These are phyloP conservation scores for Lasioglossum pauxillum DNA, from an alignment of 2,888 invertebrate species.

Conservation along the genomic window DNA sequence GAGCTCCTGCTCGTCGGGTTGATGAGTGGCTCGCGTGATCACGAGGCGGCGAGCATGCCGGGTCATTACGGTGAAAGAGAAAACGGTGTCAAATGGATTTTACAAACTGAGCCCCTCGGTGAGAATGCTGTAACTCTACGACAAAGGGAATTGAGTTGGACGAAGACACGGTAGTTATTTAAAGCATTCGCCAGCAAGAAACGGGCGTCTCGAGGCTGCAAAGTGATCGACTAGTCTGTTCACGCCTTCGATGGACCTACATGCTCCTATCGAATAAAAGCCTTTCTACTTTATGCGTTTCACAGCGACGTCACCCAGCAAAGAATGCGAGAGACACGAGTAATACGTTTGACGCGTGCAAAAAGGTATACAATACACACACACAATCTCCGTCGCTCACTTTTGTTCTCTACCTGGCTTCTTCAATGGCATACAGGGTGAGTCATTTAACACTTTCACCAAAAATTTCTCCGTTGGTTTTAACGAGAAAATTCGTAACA, in stretches of 20 bases:
- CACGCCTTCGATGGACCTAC: slow-evolving; percentile 7
- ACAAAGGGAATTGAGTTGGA: not conserved
- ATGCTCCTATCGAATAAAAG: slow-evolving; percentile 23
- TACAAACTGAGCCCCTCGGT: not conserved
- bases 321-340: slow-evolving; percentile 10
- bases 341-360: not conserved
- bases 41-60: not conserved
- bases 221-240: not conserved
- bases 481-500: not conserved
- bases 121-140: not conserved
- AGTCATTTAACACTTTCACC: not conserved
- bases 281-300: slow-evolving; percentile 16
- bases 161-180: not conserved
- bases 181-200: not conserved
- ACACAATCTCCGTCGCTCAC: not conserved
- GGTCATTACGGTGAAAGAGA: not conserved
- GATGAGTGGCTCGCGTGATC: slow-evolving; percentile 6
- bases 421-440: not conserved
- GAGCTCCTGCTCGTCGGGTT: not conserved
- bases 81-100: slow-evolving; percentile 9
- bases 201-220: not conserved
- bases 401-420: not conserved
- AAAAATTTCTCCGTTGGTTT: not conserved
- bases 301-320: not conserved
- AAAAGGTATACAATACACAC: not conserved